Evolutionary conservation across 2,113 vertebrate species (phyloP), one percentile per base, ranked within the genome.

Genomic region (Anoura caudifer): DNA sequence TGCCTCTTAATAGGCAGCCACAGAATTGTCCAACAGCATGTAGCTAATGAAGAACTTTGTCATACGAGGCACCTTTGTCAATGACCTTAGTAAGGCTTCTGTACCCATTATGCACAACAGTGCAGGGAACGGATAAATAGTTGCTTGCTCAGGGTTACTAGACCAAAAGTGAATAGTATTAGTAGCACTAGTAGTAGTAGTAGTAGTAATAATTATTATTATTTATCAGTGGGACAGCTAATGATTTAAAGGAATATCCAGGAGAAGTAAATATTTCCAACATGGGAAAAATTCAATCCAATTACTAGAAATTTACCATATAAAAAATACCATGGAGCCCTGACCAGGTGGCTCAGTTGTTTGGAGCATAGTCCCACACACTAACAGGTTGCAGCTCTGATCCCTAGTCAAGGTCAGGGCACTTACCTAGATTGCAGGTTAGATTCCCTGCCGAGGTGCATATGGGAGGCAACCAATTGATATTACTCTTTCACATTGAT

Each of bases 11-110:
- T 41, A 95, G 72, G 70, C 43, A 91, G 84, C 69, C 73, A 92
- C 43, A 94, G 75, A 88, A 89, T 26, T 50, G 56, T 45, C 70
- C 81, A 83, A 41, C 33, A 89, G 45, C 17, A 69, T 47, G 54
- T 47, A 89, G 26, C 50, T 97, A 96, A 95, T 72, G 65, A 88
- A 92, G 61, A 95, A 89, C 50, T 80, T 86, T 54, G 72, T 86
- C 90, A 91, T 52, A 36, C 31, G 13, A 28, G 38, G 14, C 22
- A 92, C n/a, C 5, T 88, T 75, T 96, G 50, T 92, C 67, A 86
- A 79, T 43, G 70, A 70, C 36, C 50, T 79, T 24, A 72, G 41
- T n/a, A 54, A 82, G 45, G 7, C 24, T 70, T 93, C 63, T 76
- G 33, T 28, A 38, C 13, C 22, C 38, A 89, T 36, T 65, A 90